Evolutionary conservation across 2,888 invertebrate genomes (phyloP), one percentile per base, ranked within the genome.

Genomic region (Thalpophila matura): DNA sequence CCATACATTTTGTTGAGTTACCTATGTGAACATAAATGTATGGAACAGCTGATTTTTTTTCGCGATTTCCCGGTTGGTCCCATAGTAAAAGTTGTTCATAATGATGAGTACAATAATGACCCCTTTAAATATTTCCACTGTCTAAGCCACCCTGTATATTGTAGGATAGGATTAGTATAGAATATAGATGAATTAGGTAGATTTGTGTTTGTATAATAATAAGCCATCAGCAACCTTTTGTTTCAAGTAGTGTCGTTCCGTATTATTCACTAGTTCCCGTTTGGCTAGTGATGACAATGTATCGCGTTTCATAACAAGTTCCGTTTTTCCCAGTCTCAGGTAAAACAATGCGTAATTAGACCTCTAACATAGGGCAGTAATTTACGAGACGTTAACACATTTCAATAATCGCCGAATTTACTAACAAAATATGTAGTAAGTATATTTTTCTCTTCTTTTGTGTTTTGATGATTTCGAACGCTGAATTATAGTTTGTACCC

Each of bases 301-400:
- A n/a, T 62, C 16, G 12, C 31, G 53, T 74, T 53, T 76, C 69
- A 69, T 63, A 77, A 69, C 56, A 65, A 10, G 20, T 47, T 50
- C 18, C 27, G 22, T 59, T 18, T 31, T 60, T 66, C 74, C 53
- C 59, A 66, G 45, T 47, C 42, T 22, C 14, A 6, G 20, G 20
- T 40, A n/a, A 20, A 31, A 77, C 65, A 74, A 58, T 63, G 6
- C 35, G 55, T 35, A 57, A 66, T 57, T 38, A 50, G 53, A 57
- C 38, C 26, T 31, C 47, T 10, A 35, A 49, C 61, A 57, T 55
- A 74, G 57, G 62, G 68, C 69, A 69, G 62, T 62, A 45, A 53
- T 42, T 45, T 45, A 37, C 33, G 22, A 35, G 51, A 31, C 16
- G 46, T 7, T 56, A 42, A 51, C 53, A 51, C 33, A 33, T 33